Percentiles rank a stretch among this genome's conserved stretches.
phyloP scores from a whole-genome alignment of 1,140 invertebrate species.

The Drosophila eugracilis region DNA sequence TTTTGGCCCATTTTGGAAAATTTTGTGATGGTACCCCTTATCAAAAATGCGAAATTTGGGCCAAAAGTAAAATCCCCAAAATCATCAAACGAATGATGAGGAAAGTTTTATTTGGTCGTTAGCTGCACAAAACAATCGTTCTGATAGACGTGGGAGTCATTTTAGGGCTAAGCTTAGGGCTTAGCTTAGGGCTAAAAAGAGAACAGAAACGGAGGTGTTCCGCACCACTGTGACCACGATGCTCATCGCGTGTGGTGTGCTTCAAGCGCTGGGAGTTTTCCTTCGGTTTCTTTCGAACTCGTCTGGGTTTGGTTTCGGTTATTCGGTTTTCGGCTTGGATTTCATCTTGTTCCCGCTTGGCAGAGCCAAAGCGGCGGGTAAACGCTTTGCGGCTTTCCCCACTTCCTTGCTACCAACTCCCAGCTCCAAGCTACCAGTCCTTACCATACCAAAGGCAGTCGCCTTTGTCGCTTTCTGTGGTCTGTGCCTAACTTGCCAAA shows the following conservation, averaged over 20 bases:
- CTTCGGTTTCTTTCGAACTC: constrained; percentile 33
- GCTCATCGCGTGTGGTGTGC: constrained; percentile 23
- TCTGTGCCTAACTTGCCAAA: constrained; percentile 57
- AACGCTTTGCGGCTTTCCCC: constrained; percentile 63
- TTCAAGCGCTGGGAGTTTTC: constrained; percentile 16
- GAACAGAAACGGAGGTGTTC: too few species aligned
- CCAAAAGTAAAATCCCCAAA: too few species aligned
- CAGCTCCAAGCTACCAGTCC: constrained; percentile 2
- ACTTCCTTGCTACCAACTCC: not conserved
- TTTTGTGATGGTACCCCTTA: too few species aligned
- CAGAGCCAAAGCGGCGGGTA: constrained; percentile 52
- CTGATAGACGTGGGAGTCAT: too few species aligned
- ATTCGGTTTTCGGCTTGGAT: constrained; percentile 13
- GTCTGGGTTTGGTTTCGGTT: constrained; percentile 17
- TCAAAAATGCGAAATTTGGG: too few species aligned
- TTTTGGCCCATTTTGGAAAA: too few species aligned
- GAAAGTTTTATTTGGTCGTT: too few species aligned
- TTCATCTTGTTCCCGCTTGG: constrained; percentile 8
- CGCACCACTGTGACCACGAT: constrained; percentile 15
- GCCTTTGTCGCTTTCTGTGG: constrained; percentile 14
- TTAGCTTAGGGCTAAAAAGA: too few species aligned
- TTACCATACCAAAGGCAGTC: constrained; percentile 8
- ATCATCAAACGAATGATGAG: too few species aligned
- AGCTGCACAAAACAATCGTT: too few species aligned
- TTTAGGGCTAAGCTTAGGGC: too few species aligned